phyloP scores from a whole-genome alignment of 1,140 invertebrate species.

The Ladona fulva region DNA sequence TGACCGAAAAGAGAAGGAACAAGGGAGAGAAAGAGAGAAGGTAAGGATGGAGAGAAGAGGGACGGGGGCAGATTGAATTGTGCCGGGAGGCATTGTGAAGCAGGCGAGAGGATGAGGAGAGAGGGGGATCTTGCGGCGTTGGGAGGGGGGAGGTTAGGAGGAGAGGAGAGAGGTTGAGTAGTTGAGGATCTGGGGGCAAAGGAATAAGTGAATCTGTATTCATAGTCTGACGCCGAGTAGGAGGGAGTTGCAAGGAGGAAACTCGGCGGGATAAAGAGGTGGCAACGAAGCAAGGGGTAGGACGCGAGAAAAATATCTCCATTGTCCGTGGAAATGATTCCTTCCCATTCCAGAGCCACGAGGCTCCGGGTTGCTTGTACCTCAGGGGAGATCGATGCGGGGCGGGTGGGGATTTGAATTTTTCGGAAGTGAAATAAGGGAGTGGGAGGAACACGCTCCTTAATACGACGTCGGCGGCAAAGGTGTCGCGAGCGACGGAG shows the following conservation, averaged over 20 bases:
- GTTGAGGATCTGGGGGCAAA: too few species aligned
- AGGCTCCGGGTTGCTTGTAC: too few species aligned
- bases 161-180: too few species aligned
- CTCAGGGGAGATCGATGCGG: neutral
- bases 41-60: too few species aligned
- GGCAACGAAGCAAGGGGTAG: neutral
- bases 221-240: too few species aligned
- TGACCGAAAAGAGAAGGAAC: neutral
- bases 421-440: neutral
- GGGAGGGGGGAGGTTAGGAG: too few species aligned
- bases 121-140: neutral
- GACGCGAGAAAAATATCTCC: neutral
- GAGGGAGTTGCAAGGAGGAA: too few species aligned
- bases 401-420: neutral
- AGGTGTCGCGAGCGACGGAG: neutral
- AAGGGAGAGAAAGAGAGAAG: neutral
- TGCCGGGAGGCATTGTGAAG: too few species aligned
- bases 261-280: too few species aligned
- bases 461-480: neutral
- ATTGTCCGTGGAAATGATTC: conserved; percentile 1
- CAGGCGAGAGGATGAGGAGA: neutral
- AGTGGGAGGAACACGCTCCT: neutral
- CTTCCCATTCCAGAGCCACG: neutral
- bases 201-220: neutral
- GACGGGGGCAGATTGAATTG: too few species aligned